Evolutionary conservation across 2,888 invertebrate species (phyloP), one percentile per base, ranked within the genome.

Genomic region (Disparrhopalites patrizii): DNA sequence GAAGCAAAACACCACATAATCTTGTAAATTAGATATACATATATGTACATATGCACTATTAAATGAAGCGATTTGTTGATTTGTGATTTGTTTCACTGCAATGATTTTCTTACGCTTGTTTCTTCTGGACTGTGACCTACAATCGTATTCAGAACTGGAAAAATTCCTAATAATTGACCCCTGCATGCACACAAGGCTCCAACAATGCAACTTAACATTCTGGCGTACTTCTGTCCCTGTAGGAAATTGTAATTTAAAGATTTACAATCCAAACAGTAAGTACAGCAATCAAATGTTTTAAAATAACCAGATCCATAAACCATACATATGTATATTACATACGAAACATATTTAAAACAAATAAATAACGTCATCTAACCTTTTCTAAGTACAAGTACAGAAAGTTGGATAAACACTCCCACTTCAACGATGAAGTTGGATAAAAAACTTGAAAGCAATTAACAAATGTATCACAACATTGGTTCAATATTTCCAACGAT

Each of bases 371-470:
- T 40, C n/a, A 23, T 31, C 28, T 56, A 33, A 67, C 71, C 66
- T 73, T 70, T 27, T 74, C 71, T 18, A 73, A 65, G 30, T 74
- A 72, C 40, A 73, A 64, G 36, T 68, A 67, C 69, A 74, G 66
- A 62, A 74, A 74, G 55, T 74, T 73, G 1, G 76, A 78, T 8
- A 97, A 81, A 76, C 91, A 91, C 71, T 88, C 88, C 95, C 96
- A 96, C 78, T 96, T 96, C 60, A 96, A 81, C 62, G 87, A 88
- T 0, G 92, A 90, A 0, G 94, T 95, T 0, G 97, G 96, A 80
- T 93, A 96, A 81, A 98, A 97, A 0, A 93, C 93, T 79, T 96
- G 93, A 77, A 94, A 97, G 77, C 96, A 94, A 2, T 90, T 84
- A 1, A 92, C 89, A 77, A 94, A 92, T 1, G 95, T 93, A 62